A percentile compares a stretch with the other conserved stretches of the same genome.
Evolutionary conservation across 2,113 vertebrate genomes (phyloP).

Genomic region (Alces alces): DNA sequence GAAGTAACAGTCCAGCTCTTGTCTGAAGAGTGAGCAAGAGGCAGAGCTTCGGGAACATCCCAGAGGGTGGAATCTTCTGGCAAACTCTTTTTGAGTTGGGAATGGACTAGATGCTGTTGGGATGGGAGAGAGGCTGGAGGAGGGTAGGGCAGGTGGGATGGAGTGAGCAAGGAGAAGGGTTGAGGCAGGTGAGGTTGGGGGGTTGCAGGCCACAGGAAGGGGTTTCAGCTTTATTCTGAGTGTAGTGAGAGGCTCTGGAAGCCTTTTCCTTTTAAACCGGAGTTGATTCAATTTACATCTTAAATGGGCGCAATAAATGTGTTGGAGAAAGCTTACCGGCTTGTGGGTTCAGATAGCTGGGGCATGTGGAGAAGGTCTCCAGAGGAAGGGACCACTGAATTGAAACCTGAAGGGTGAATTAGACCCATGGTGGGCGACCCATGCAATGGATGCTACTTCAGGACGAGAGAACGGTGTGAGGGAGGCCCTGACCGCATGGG

Average conservation of each 20-base stretch:
- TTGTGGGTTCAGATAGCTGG: neutral
- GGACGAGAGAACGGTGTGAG: neutral
- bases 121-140: too few species aligned
- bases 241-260: neutral
- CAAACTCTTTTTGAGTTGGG: neutral
- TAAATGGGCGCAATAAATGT: neutral
- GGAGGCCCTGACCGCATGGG: neutral
- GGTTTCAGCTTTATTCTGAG: neutral
- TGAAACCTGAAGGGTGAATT: neutral
- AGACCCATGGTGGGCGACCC: neutral
- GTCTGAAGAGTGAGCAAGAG: neutral
- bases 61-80: neutral
- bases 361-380: neutral
- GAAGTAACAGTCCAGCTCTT: accelerated
- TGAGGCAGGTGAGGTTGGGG: neutral
- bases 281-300: neutral
- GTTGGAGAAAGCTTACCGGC: neutral
- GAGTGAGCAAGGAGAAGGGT: neutral
- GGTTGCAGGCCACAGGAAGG: neutral
- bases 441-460: accelerated
- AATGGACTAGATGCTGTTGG: neutral
- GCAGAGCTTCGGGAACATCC: accelerated
- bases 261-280: neutral
- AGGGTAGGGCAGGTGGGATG: neutral
- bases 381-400: neutral